Conservation (phyloP, 30 jellyfish, hydroid and myxozoan species). For the Catostylus mosaicus region DNA sequence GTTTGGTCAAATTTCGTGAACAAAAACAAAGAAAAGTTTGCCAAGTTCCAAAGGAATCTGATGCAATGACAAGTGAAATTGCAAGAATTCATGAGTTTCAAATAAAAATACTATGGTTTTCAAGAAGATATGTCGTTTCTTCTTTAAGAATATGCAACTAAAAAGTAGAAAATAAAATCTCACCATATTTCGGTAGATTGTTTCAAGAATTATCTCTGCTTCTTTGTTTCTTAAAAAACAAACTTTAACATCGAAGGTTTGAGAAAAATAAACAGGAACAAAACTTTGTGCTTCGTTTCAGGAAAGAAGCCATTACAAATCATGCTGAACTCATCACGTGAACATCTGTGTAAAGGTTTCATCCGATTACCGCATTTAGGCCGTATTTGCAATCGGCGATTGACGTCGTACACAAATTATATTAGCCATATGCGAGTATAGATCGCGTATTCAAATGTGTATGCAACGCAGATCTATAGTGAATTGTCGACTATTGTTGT, state of each 20-base stretch:
- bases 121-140: too few relatives aligned
- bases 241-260: background rate
- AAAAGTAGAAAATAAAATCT: too few relatives aligned
- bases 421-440: background rate
- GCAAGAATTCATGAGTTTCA: too few relatives aligned
- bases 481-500: conserved; percentile 16
- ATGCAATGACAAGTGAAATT: too few relatives aligned
- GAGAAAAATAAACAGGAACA: background rate
- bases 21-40: too few relatives aligned
- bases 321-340: background rate
- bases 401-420: background rate
- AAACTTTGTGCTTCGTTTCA: too few relatives aligned
- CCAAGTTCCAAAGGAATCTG: too few relatives aligned
- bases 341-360: conserved; percentile 1
- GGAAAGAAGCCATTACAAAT: background rate
- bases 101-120: too few relatives aligned
- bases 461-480: conserved; percentile 11
- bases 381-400: background rate
- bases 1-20: too few relatives aligned
- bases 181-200: background rate
- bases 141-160: too few relatives aligned
- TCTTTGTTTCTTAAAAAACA: background rate
- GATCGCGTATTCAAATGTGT: background rate
- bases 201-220: background rate
- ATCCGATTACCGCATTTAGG: background rate